These are phyloP conservation scores for Notospermus geniculatus DNA, from an alignment of 1,140 invertebrate genomes.

Conservation along the genomic window DNA sequence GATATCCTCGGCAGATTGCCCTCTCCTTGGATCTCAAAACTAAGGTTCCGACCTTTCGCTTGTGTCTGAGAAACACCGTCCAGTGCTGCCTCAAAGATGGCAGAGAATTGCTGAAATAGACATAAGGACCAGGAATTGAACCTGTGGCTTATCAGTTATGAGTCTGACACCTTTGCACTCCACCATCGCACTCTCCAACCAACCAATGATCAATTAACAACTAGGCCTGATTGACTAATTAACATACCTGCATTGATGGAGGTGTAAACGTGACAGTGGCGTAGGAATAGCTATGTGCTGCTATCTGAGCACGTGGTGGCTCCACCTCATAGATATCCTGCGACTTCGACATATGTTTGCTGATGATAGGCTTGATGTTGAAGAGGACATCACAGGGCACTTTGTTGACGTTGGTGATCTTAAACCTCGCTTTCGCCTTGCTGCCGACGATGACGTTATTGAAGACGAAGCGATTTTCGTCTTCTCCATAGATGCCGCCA, in stretches of 20 bases:
- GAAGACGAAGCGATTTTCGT: constrained; percentile 55
- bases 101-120: constrained; percentile 47
- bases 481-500: constrained; percentile 54
- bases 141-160: too few species aligned
- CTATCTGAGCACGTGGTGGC: constrained; percentile 45
- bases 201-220: too few species aligned
- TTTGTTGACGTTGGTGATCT: constrained; percentile 54
- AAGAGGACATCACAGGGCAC: constrained; percentile 54
- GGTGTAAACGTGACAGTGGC: constrained; percentile 53
- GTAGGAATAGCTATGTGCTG: constrained; percentile 52
- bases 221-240: too few species aligned
- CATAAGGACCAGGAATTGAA: too few species aligned
- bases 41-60: constrained; percentile 41
- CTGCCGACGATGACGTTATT: constrained; percentile 55
- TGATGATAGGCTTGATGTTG: constrained; percentile 39
- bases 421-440: constrained; percentile 54
- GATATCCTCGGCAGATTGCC: constrained; percentile 53
- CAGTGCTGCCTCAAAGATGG: constrained; percentile 52
- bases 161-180: too few species aligned
- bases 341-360: constrained; percentile 28
- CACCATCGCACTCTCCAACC: too few species aligned
- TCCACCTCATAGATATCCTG: constrained; percentile 55
- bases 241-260: constrained; percentile 54
- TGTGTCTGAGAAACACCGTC: constrained; percentile 45
- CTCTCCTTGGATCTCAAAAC: constrained; percentile 54